These are phyloP conservation scores for Artemisiospiza belli DNA, from an alignment of 2,113 vertebrate genomes.

Conservation along the genomic window DNA sequence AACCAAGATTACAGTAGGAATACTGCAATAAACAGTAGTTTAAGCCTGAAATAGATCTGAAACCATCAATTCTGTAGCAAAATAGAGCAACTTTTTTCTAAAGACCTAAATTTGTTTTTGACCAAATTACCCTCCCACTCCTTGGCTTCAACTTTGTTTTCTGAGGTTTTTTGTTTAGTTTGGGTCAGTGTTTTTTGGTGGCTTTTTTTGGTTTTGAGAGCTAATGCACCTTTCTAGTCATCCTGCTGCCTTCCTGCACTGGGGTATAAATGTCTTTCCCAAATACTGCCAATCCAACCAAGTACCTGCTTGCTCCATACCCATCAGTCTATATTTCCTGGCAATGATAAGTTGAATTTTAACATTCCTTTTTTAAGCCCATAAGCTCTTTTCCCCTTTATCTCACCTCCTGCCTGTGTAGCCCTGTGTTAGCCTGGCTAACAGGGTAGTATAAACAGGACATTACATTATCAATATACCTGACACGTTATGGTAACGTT, in stretches of 20 bases:
- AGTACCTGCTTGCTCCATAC: not conserved
- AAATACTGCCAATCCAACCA: not conserved
- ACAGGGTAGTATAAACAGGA: not conserved
- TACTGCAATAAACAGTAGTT: slow-evolving; percentile 55
- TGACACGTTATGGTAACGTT: slow-evolving; percentile 73
- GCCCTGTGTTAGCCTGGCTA: not conserved
- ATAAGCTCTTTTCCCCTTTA: not conserved
- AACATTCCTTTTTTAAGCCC: not conserved
- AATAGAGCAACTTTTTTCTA: not conserved
- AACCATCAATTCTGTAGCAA: not conserved
- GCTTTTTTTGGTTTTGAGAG: not conserved
- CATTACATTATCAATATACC: slow-evolving; percentile 36
- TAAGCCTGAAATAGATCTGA: not conserved
- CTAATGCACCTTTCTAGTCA: not conserved
- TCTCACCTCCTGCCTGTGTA: not conserved
- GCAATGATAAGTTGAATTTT: not conserved
- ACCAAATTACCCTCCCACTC: not conserved
- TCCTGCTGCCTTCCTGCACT: not conserved
- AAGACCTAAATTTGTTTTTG: not conserved
- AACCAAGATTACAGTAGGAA: slow-evolving; percentile 80
- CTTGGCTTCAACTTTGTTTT: not conserved
- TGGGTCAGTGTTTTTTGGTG: accelerated
- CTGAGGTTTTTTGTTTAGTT: not conserved
- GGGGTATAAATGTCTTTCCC: not conserved
- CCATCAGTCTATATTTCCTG: not conserved